Evolutionary conservation across 1,140 invertebrate genomes (phyloP).

Genomic region (Papilio machaon): DNA sequence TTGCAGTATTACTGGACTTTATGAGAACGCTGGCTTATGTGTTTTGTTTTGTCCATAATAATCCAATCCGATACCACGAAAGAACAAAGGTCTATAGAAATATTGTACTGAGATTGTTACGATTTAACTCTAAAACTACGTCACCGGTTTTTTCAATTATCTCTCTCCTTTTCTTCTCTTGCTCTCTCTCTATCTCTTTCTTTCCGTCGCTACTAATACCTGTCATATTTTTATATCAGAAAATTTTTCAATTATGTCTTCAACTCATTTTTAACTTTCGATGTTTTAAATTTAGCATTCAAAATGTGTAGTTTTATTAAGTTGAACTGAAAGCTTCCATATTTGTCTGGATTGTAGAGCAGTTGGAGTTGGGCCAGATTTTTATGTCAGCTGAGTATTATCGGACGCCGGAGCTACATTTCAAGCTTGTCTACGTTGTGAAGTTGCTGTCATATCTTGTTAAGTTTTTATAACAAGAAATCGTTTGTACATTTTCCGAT

Average conservation of each 20-base stretch:
- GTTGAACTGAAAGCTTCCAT: background rate
- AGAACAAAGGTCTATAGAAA: background rate
- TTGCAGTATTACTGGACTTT: background rate
- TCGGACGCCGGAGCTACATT: background rate
- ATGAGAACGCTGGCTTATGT: background rate
- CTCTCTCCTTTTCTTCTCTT: too few relatives aligned
- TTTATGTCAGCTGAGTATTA: background rate
- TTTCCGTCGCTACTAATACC: too few relatives aligned
- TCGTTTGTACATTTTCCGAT: background rate
- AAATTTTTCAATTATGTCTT: background rate
- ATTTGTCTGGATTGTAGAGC: constrained; percentile 9
- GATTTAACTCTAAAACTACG: too few relatives aligned
- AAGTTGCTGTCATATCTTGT: background rate
- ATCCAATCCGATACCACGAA: background rate
- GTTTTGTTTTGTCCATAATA: background rate
- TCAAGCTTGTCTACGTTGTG: background rate
- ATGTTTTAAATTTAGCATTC: background rate
- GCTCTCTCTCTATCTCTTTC: too few relatives aligned
- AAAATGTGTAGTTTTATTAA: background rate
- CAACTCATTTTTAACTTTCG: background rate
- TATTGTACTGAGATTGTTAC: background rate
- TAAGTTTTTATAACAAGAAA: background rate
- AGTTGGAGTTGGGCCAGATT: constrained; percentile 7
- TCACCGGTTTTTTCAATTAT: too few relatives aligned
- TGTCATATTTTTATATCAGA: background rate